Conservation (phyloP, 2,888 invertebrate species). For the Cataglyphis rosenhaueri region DNA sequence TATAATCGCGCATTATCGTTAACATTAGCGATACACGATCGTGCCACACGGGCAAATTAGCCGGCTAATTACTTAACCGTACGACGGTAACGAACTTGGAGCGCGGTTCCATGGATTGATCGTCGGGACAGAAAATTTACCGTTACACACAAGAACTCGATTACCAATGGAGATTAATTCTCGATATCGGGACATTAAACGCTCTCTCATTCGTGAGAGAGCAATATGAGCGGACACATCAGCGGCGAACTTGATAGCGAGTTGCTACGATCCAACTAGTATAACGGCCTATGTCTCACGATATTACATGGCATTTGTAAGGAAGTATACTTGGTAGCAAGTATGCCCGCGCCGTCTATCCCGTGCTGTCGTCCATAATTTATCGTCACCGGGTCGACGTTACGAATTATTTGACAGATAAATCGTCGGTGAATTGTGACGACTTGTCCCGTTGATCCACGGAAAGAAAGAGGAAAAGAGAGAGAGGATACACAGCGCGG, state of each 20-base stretch:
- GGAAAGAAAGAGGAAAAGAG: constrained; percentile 33
- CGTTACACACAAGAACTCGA: constrained; percentile 78
- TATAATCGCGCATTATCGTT: not conserved
- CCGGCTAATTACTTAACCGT: constrained; percentile 37
- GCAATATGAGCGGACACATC: constrained; percentile 31
- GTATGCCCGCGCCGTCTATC: constrained; percentile 16
- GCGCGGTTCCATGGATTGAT: not conserved
- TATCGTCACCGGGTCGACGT: constrained; percentile 51
- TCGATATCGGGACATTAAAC: constrained; percentile 62
- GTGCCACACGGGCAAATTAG: constrained; percentile 20
- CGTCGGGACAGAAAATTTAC: constrained; percentile 77
- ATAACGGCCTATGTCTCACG: constrained; percentile 39
- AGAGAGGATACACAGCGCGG: constrained; percentile 12
- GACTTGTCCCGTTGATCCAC: constrained; percentile 48
- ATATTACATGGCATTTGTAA: constrained; percentile 27
- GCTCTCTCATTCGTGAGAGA: constrained; percentile 35
- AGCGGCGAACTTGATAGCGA: constrained; percentile 7
- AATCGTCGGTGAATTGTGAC: constrained; percentile 55
- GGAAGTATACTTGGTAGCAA: constrained; percentile 32
- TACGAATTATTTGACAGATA: constrained; percentile 72
- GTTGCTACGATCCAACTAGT: not conserved
- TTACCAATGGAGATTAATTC: constrained; percentile 80
- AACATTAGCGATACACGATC: constrained; percentile 4
- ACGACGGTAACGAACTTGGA: constrained; percentile 55
- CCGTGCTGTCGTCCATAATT: constrained; percentile 36